These are phyloP conservation scores for Lasioglossum oenotherae DNA, from an alignment of 2,888 invertebrate species.

Conservation along the genomic window DNA sequence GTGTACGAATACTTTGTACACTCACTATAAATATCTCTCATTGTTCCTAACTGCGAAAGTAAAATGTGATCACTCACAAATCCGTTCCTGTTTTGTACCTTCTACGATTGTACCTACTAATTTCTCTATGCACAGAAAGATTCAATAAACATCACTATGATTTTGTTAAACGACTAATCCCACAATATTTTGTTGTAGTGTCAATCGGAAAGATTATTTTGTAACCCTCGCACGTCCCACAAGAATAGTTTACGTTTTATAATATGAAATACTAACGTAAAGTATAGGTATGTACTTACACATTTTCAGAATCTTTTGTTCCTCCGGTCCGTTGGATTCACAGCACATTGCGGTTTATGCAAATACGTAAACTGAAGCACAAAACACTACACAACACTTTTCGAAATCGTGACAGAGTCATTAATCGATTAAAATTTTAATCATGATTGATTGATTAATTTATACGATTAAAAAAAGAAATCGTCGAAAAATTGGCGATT, in stretches of 20 bases:
- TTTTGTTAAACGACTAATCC: background rate
- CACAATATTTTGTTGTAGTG: background rate
- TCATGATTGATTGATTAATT: no score
- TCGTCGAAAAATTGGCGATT: no score
- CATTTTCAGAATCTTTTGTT: no score
- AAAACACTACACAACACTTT: no score
- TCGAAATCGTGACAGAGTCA: no score
- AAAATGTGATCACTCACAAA: constrained; percentile 52
- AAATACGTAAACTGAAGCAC: no score
- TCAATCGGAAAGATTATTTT: background rate
- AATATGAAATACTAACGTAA: background rate
- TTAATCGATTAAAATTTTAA: no score
- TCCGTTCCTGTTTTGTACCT: constrained; percentile 66
- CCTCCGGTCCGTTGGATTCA: no score
- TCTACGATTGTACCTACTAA: constrained; percentile 54
- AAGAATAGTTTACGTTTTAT: background rate
- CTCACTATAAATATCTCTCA: constrained; percentile 24
- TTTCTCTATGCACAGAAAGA: constrained; percentile 50
- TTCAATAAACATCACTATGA: constrained; percentile 5
- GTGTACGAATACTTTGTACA: no score
- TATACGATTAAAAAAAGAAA: no score
- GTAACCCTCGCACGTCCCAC: background rate
- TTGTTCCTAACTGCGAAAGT: constrained; percentile 55
- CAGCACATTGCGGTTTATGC: no score
- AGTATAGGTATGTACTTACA: no score